These are phyloP conservation scores for Macrosteles quadrilineatus DNA, from an alignment of 1,140 invertebrate species.

Conservation along the genomic window DNA sequence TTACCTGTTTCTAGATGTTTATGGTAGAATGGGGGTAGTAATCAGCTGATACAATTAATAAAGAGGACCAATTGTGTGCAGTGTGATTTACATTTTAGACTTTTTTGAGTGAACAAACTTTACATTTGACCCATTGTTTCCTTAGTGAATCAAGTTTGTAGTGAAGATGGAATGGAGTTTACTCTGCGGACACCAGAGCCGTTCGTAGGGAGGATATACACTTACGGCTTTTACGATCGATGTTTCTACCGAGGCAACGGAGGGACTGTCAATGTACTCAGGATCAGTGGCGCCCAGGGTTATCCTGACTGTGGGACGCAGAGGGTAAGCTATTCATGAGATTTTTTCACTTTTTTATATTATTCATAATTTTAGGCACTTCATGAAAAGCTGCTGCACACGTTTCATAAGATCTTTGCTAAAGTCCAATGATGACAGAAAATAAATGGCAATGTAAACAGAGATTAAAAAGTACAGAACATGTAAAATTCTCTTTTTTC, in stretches of 20 bases:
- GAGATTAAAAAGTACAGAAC: no score
- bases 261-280: slow-evolving; percentile 75
- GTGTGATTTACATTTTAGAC: no score
- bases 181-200: slow-evolving; percentile 83
- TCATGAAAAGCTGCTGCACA: no score
- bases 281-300: slow-evolving; percentile 84
- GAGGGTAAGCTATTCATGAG: slow-evolving; percentile 54
- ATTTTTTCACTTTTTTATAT: background rate
- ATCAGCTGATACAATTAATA: no score
- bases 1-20: no score
- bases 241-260: slow-evolving; percentile 91
- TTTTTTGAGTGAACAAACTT: no score
- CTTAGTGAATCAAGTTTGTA: slow-evolving; percentile 90
- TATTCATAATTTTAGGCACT: background rate
- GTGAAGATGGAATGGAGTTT: slow-evolving; percentile 93
- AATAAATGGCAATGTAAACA: background rate
- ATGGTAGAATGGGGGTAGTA: no score
- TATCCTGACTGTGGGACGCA: slow-evolving; percentile 91
- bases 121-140: no score
- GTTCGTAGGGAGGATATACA: slow-evolving; percentile 87
- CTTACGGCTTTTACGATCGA: slow-evolving; percentile 87
- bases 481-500: no score
- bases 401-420: no score
- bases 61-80: no score
- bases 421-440: no score